A percentile compares a stretch with the other conserved stretches of the same genome.
phyloP scores from a whole-genome alignment of 2,113 vertebrate species.

The Uria lomvia region DNA sequence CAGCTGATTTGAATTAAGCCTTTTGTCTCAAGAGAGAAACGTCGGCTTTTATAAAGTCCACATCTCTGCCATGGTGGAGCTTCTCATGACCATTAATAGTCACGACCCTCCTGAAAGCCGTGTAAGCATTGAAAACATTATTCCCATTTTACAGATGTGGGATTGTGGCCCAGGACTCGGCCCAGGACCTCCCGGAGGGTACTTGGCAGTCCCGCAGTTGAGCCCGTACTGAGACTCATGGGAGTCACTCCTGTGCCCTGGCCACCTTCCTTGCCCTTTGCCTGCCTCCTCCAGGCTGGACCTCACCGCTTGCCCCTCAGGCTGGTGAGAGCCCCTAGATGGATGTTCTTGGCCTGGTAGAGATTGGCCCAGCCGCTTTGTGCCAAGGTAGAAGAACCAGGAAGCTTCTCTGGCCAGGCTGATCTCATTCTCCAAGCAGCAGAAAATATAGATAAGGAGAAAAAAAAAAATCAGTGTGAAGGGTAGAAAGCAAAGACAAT shows the following conservation, averaged over 20 bases:
- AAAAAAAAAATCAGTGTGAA: not conserved
- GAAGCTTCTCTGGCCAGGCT: not conserved
- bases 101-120: not conserved
- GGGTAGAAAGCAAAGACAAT: not conserved
- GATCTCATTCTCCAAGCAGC: not conserved
- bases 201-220: not conserved
- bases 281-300: not conserved
- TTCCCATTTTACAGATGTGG: not conserved
- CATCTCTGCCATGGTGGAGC: not conserved
- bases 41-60: not conserved
- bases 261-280: not conserved
- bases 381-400: not conserved
- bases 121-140: not conserved
- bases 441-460: not conserved
- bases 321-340: not conserved
- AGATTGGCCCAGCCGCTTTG: not conserved
- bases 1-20: conserved; percentile 5
- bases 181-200: not conserved
- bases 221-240: not conserved
- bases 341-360: not conserved
- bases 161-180: not conserved
- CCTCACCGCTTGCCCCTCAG: not conserved
- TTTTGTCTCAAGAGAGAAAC: not conserved
- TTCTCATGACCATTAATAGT: not conserved
- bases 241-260: not conserved